Conservation (phyloP, 2,113 vertebrate species). For the Tiliqua scincoides region DNA sequence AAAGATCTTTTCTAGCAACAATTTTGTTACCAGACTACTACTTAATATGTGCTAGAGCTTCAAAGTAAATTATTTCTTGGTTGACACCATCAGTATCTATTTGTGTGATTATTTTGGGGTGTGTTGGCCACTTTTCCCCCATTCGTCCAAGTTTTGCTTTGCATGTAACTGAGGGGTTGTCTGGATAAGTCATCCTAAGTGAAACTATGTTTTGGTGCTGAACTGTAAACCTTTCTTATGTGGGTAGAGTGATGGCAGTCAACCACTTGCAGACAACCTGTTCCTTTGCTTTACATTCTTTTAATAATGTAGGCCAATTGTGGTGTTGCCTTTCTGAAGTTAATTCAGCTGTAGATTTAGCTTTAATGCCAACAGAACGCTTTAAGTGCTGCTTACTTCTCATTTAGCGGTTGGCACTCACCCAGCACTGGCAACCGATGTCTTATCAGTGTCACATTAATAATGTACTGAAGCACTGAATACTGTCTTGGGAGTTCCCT, state of each 20-base stretch:
- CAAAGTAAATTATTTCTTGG: neutral
- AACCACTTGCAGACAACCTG: neutral
- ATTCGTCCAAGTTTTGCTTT: neutral
- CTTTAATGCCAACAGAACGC: neutral
- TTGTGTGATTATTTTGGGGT: neutral
- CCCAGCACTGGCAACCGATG: conserved; percentile 5
- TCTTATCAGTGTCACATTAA: neutral
- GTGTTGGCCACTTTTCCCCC: neutral
- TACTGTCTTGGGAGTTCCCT: conserved; percentile 19
- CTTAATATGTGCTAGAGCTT: neutral
- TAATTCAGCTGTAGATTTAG: neutral
- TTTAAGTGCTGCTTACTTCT: conserved; percentile 21
- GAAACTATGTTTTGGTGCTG: neutral
- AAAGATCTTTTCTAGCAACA: neutral
- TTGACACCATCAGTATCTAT: neutral
- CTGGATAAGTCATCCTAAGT: neutral
- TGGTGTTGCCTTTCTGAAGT: neutral
- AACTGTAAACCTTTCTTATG: neutral
- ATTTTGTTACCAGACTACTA: neutral
- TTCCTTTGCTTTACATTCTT: conserved; percentile 6
- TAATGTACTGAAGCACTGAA: conserved; percentile 30
- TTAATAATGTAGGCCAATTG: neutral
- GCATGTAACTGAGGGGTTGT: neutral
- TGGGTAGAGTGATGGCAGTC: neutral
- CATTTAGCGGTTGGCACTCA: neutral